These are phyloP conservation scores for Limnodromus scolopaceus DNA, from an alignment of 2,797 vertebrate genomes.

Conservation along the genomic window DNA sequence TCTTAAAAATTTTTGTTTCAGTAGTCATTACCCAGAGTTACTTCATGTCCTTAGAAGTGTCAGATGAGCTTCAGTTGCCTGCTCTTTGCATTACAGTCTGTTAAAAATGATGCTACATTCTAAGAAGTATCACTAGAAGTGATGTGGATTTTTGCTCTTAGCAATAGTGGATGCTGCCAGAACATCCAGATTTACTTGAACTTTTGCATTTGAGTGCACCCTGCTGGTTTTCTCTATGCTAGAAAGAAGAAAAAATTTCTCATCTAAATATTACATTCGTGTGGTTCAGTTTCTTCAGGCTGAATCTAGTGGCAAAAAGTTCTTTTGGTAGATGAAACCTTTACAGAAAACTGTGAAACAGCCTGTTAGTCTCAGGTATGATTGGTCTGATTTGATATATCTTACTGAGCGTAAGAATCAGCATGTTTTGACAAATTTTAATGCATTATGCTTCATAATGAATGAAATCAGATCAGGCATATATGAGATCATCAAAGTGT, in stretches of 20 bases:
- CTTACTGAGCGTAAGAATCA: neutral
- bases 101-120: neutral
- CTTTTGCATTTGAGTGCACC: conserved; percentile 65
- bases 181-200: neutral
- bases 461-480: neutral
- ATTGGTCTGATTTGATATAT: neutral
- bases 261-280: neutral
- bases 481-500: neutral
- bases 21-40: neutral
- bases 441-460: neutral
- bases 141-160: neutral
- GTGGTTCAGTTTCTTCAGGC: neutral
- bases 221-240: conserved; percentile 51
- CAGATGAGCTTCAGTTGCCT: neutral
- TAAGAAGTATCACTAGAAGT: neutral
- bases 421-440: neutral
- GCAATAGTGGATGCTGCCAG: neutral
- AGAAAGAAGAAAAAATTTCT: neutral
- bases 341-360: neutral
- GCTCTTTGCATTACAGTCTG: neutral
- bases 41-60: neutral
- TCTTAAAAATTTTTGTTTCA: neutral
- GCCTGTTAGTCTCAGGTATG: neutral
- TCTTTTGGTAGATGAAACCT: neutral
- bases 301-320: neutral